These are phyloP conservation scores for Plecturocebus donacophilus DNA, from an alignment of 2,113 vertebrate genomes.

Conservation along the genomic window DNA sequence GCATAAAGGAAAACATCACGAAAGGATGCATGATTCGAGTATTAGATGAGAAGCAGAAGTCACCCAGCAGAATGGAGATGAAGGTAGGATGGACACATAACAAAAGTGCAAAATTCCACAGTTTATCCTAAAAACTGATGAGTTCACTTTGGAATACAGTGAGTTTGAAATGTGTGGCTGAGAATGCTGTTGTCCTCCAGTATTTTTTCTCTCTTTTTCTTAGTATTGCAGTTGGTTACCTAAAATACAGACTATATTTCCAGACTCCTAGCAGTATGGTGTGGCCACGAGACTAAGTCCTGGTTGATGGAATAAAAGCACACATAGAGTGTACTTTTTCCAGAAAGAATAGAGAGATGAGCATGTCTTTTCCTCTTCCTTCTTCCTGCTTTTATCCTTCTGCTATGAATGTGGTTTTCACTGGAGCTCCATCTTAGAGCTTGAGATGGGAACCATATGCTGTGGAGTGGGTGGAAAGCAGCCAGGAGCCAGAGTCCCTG, in stretches of 20 bases:
- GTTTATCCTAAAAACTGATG: neutral
- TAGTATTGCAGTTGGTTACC: neutral
- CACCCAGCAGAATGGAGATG: neutral
- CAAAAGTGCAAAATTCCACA: neutral
- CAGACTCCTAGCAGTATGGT: neutral
- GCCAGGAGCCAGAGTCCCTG: neutral
- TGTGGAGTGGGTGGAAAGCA: neutral
- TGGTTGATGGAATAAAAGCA: constrained; percentile 8
- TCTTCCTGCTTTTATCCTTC: neutral
- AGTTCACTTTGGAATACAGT: constrained; percentile 19
- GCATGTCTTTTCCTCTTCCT: neutral
- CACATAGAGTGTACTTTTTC: neutral
- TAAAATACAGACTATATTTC: neutral
- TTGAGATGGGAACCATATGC: neutral
- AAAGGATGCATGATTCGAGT: neutral
- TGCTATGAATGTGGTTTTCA: neutral
- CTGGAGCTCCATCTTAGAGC: neutral
- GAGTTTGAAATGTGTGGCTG: constrained; percentile 2
- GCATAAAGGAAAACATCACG: constrained; percentile 20
- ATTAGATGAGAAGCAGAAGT: neutral
- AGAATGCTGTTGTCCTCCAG: neutral
- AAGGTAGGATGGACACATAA: neutral
- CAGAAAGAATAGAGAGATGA: neutral
- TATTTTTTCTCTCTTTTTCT: neutral
- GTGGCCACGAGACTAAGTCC: neutral